Evolutionary conservation across 2,888 invertebrate genomes (phyloP).

Genomic region (Synergus umbraculus): DNA sequence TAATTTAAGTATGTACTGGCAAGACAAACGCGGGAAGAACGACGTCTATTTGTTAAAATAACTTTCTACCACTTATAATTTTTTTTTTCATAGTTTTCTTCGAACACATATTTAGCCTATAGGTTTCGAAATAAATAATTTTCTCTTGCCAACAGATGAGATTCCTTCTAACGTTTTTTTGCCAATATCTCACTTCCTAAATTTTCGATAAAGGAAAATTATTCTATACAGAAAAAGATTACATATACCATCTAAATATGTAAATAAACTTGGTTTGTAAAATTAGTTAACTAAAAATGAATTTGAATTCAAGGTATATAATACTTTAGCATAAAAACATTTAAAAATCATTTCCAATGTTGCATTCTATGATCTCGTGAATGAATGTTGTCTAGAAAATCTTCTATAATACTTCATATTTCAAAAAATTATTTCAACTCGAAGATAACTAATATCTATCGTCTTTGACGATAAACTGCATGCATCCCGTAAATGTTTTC

Average conservation of each 20-base stretch:
- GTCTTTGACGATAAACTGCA: constrained; percentile 8
- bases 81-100: no score
- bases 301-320: background rate
- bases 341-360: constrained; percentile 4
- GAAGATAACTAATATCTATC: constrained; percentile 6
- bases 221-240: background rate
- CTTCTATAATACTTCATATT: background rate
- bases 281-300: background rate
- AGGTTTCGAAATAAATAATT: no score
- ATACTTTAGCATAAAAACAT: background rate
- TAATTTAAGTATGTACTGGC: no score
- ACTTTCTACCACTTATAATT: no score
- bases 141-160: no score
- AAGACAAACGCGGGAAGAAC: no score
- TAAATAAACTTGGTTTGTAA: constrained; percentile 9
- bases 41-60: no score
- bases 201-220: background rate
- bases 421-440: constrained; percentile 20
- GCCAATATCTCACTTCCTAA: background rate
- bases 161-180: no score
- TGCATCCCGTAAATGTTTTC: constrained; percentile 6
- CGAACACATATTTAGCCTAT: no score
- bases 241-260: constrained; percentile 10
- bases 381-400: background rate
- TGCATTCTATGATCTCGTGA: background rate